A percentile compares a stretch with the other conserved stretches of the same genome.
phyloP scores from a whole-genome alignment of 2,797 vertebrate species.

The Schizothorax lantsangensis region DNA sequence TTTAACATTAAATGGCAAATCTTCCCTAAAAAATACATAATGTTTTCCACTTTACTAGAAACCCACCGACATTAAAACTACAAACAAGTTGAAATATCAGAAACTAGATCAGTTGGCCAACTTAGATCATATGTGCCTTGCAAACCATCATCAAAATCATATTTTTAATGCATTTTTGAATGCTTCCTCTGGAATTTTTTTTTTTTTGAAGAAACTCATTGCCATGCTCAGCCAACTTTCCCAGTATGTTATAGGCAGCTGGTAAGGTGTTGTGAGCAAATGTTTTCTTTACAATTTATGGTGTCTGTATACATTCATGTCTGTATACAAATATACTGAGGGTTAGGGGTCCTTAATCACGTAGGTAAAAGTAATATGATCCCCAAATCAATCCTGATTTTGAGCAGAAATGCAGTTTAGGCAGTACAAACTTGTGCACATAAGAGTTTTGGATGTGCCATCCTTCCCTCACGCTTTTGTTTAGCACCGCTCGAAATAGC shows the following conservation, averaged over 20 bases:
- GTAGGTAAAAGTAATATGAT: neutral
- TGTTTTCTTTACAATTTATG: neutral
- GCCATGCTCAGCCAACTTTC: neutral
- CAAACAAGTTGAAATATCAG: neutral
- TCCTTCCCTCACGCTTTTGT: neutral
- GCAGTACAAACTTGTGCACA: neutral
- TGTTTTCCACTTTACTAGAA: neutral
- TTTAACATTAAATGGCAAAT: neutral
- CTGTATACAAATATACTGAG: neutral
- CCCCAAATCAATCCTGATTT: neutral
- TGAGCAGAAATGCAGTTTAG: neutral
- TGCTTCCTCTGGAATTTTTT: neutral
- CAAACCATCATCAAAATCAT: neutral
- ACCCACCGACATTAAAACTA: neutral
- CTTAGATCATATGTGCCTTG: too few relatives aligned
- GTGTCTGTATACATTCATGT: neutral
- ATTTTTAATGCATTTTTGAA: neutral
- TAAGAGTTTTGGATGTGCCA: neutral
- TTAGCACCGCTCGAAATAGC: conserved; percentile 26
- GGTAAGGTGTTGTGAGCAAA: neutral
- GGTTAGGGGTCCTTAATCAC: too few relatives aligned
- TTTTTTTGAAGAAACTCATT: neutral
- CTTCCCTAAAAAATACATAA: neutral
- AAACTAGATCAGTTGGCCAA: neutral
- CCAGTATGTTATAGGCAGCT: neutral